phyloP scores from a whole-genome alignment of 2,113 vertebrate genomes.

The Suncus etruscus region DNA sequence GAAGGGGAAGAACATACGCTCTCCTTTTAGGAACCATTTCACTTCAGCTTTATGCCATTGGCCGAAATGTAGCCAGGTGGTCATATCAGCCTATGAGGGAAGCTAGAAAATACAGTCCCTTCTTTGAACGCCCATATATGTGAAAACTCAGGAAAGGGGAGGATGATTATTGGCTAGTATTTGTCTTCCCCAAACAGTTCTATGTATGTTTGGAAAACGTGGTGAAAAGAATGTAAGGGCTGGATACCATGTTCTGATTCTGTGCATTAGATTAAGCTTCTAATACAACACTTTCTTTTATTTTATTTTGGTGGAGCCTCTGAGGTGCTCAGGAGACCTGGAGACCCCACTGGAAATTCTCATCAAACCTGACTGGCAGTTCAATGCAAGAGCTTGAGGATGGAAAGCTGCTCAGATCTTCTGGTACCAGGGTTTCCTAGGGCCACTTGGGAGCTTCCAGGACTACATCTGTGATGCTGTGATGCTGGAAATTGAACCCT shows the following conservation, averaged over 20 bases:
- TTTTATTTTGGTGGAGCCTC: no score
- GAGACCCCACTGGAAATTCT: no score
- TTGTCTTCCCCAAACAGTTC: neutral
- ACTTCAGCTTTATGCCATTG: neutral
- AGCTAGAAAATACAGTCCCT: neutral
- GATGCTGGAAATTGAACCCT: no score
- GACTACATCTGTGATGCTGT: no score
- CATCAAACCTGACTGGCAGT: no score
- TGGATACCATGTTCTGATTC: neutral
- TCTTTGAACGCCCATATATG: neutral
- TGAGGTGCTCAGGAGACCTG: no score
- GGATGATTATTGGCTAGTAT: neutral
- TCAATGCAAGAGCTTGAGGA: no score
- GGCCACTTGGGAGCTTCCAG: no score
- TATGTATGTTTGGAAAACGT: neutral
- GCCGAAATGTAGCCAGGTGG: neutral
- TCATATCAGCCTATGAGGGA: neutral
- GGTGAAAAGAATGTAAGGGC: neutral
- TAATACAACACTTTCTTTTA: neutral
- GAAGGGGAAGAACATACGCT: neutral
- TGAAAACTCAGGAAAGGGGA: neutral
- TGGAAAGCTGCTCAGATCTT: no score
- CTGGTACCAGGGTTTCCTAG: no score
- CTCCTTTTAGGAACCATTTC: neutral
- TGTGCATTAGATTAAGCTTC: neutral